Evolutionary conservation across 23 tunicate genomes (phyloP).

Genomic region (Phallusia fumigata): DNA sequence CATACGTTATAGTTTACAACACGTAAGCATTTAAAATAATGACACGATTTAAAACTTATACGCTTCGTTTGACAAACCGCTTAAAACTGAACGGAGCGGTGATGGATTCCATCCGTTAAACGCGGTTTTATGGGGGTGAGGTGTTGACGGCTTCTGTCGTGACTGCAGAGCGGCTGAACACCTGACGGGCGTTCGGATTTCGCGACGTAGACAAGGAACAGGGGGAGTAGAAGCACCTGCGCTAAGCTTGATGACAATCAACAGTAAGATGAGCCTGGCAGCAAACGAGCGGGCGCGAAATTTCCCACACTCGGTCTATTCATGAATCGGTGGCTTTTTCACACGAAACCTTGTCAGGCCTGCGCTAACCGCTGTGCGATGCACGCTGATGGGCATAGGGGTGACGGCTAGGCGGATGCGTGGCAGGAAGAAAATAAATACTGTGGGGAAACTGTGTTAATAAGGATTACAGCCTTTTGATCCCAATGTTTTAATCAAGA

Average conservation of each 20-base stretch:
- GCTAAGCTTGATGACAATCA: constrained; percentile 3
- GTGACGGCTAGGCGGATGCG: no score
- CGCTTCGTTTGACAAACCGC: background rate
- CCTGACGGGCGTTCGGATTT: background rate
- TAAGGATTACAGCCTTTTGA: no score
- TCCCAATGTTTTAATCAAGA: no score
- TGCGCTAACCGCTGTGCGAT: no score
- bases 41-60: no score
- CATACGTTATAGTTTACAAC: no score
- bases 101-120: background rate
- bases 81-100: background rate
- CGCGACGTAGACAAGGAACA: background rate
- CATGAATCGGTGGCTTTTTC: background rate
- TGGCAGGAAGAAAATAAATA: no score
- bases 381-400: no score
- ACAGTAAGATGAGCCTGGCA: background rate
- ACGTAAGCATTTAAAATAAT: no score
- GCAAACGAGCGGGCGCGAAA: background rate
- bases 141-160: no score
- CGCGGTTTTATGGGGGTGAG: no score
- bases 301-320: constrained; percentile 5
- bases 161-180: background rate
- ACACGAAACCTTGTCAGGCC: background rate
- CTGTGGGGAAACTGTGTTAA: no score
- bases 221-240: background rate